Evolutionary conservation across 2,797 vertebrate species (phyloP).

Genomic region (Ara ararauna): DNA sequence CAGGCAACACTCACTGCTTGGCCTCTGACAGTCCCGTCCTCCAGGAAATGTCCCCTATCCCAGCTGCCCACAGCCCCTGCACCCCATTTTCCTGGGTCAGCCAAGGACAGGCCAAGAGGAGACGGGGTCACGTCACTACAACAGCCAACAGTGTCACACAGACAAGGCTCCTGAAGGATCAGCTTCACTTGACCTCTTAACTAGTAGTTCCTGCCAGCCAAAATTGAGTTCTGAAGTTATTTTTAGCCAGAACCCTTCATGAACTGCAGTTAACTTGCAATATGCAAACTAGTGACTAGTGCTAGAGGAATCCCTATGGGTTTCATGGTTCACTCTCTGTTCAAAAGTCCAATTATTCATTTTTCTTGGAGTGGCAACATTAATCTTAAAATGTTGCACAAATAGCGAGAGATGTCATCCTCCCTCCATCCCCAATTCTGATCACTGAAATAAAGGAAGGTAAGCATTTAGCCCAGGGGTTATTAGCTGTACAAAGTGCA

Average conservation of each 20-base stretch:
- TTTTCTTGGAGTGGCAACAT: conserved; percentile 61
- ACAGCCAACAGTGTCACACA: neutral
- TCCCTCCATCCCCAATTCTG: conserved; percentile 29
- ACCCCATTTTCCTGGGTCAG: neutral
- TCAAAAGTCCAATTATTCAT: conserved; percentile 60
- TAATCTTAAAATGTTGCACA: conserved; percentile 51
- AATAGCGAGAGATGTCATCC: conserved; percentile 49
- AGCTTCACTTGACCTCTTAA: conserved; percentile 53
- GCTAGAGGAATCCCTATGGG: conserved; percentile 56
- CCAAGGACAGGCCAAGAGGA: neutral
- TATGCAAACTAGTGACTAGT: conserved; percentile 66
- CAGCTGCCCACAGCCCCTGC: neutral
- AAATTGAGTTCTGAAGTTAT: conserved; percentile 37
- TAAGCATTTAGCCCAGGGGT: conserved; percentile 42
- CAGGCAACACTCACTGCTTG: neutral
- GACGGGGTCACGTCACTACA: neutral
- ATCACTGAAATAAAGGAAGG: conserved; percentile 45
- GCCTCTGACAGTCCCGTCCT: neutral
- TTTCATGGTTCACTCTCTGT: conserved; percentile 37
- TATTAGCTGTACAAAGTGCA: conserved; percentile 45
- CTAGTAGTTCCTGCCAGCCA: conserved; percentile 50
- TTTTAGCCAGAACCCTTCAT: conserved; percentile 59
- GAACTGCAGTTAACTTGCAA: conserved; percentile 61
- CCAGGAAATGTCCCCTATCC: neutral
- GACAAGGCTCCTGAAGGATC: conserved; percentile 26